Evolutionary conservation across 2,888 invertebrate species (phyloP).

Genomic region (Drosophila demipolita): DNA sequence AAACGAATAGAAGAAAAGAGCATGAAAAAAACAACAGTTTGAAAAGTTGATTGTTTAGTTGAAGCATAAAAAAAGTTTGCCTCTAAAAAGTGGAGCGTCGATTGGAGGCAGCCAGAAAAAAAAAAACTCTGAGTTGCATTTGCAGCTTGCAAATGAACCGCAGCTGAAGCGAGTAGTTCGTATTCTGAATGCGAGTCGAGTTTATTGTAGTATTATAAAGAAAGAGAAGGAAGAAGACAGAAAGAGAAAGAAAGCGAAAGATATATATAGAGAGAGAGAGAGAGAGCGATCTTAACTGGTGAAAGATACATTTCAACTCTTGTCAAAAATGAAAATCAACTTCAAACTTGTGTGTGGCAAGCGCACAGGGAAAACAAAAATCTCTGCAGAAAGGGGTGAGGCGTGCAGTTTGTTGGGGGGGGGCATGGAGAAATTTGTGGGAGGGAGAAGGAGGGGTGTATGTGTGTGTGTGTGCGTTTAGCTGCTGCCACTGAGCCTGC

Average conservation of each 20-base stretch:
- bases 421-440: neutral
- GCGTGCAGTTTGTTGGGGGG: neutral
- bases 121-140: constrained; percentile 51
- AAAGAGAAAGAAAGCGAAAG: neutral
- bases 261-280: neutral
- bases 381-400: constrained; percentile 27
- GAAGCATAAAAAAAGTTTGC: constrained; percentile 68
- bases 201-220: neutral
- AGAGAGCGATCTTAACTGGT: constrained; percentile 49
- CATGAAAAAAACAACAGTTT: constrained; percentile 66
- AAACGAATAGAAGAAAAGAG: constrained; percentile 44
- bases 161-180: constrained; percentile 19
- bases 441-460: neutral
- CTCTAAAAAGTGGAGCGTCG: constrained; percentile 75
- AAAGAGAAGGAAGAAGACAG: neutral
- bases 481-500: constrained; percentile 29
- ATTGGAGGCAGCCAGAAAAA: constrained; percentile 58
- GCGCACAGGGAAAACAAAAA: constrained; percentile 51
- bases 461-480: constrained; percentile 2
- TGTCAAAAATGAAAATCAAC: constrained; percentile 77
- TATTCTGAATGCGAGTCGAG: constrained; percentile 51
- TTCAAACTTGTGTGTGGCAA: constrained; percentile 60
- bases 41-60: constrained; percentile 81
- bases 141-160: constrained; percentile 40
- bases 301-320: constrained; percentile 81